These are phyloP conservation scores for Penaeus chinensis DNA, from an alignment of 1,140 invertebrate genomes.

Conservation along the genomic window DNA sequence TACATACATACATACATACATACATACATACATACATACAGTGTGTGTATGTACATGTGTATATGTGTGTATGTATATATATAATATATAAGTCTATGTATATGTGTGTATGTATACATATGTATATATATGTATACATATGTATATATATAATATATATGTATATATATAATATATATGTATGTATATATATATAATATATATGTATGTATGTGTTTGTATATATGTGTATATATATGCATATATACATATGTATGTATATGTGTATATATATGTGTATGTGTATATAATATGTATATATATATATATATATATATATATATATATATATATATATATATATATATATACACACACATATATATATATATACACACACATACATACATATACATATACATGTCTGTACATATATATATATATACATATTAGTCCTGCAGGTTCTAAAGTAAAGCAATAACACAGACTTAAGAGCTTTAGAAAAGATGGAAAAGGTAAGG, in stretches of 20 bases:
- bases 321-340: neutral
- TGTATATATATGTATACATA: conserved; percentile 5
- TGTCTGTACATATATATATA: neutral
- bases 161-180: neutral
- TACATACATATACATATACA: conserved; percentile 17
- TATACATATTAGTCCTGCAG: too few relatives aligned
- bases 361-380: conserved; percentile 8
- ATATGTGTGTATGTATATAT: neutral
- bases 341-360: neutral
- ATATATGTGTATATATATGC: neutral
- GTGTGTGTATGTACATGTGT: neutral
- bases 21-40: too few relatives aligned
- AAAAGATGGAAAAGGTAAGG: too few relatives aligned
- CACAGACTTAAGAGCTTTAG: too few relatives aligned
- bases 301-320: neutral
- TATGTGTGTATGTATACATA: conserved; percentile 2
- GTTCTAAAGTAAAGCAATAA: too few relatives aligned
- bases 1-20: too few relatives aligned
- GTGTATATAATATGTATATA: neutral
- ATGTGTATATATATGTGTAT: neutral
- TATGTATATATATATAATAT: neutral
- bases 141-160: neutral
- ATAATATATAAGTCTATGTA: neutral
- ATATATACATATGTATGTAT: neutral
- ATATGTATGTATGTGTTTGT: neutral